phyloP scores from a whole-genome alignment of 2,797 vertebrate genomes.

The Numenius phaeopus region DNA sequence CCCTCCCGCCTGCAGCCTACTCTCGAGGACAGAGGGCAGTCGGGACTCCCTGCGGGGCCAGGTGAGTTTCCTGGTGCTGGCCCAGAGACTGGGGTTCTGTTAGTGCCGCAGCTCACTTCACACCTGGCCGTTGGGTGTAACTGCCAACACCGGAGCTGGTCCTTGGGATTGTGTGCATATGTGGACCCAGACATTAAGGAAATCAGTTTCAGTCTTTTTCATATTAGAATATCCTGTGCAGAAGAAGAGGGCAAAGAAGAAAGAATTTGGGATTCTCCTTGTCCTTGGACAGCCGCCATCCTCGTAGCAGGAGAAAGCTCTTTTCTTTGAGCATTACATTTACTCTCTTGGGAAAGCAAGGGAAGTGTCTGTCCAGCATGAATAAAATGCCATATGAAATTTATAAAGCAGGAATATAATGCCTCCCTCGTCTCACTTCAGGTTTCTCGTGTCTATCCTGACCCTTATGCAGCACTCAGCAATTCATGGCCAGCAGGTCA shows the following conservation, averaged over 20 bases:
- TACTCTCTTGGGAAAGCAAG: neutral
- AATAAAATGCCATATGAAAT: neutral
- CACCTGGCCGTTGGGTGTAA: neutral
- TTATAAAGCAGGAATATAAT: neutral
- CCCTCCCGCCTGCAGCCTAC: neutral
- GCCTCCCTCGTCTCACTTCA: neutral
- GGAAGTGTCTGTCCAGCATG: neutral
- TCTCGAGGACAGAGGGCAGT: neutral
- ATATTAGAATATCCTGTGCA: neutral
- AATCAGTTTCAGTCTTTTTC: neutral
- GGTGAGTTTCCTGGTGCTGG: neutral
- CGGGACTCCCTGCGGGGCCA: neutral
- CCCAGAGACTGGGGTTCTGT: neutral
- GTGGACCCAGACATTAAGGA: neutral
- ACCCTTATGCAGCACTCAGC: neutral
- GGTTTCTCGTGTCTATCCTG: neutral
- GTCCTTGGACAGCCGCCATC: neutral
- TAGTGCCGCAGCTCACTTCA: neutral
- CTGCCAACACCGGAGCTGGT: neutral
- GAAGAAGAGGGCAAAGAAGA: neutral
- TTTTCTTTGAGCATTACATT: neutral
- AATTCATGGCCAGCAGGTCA: neutral
- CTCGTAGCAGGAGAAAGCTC: neutral
- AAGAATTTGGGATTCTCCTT: neutral
- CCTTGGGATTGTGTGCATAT: accelerated